These are phyloP conservation scores for Panthera tigris DNA, from an alignment of 2,113 vertebrate species.

Conservation along the genomic window DNA sequence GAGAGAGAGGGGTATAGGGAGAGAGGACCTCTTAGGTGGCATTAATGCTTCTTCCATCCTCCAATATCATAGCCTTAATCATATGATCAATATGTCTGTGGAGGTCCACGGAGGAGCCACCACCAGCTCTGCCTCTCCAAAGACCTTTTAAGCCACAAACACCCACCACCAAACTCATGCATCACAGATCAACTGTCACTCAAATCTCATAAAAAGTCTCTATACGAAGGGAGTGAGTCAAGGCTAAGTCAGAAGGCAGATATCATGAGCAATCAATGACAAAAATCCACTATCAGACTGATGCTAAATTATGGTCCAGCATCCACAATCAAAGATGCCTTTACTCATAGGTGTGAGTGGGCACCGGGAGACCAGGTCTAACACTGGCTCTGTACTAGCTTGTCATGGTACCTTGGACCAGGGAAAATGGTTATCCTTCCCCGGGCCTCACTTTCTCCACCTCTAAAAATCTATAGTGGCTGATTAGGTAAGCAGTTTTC, in stretches of 20 bases:
- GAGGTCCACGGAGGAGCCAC: not conserved
- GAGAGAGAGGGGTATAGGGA: not conserved
- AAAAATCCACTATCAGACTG: not conserved
- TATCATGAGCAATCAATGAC: not conserved
- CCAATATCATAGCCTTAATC: not conserved
- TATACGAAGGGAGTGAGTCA: not conserved
- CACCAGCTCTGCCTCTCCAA: not conserved
- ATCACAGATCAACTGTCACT: not conserved
- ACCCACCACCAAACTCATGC: not conserved
- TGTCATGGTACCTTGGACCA: not conserved
- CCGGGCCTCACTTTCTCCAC: not conserved
- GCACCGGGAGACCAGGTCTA: not conserved
- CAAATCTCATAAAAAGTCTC: not conserved
- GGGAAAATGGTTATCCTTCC: not conserved
- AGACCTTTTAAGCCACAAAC: not conserved
- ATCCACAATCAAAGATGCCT: not conserved
- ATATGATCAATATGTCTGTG: not conserved
- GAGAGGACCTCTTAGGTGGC: not conserved
- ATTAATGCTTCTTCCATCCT: not conserved
- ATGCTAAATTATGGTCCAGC: not conserved
- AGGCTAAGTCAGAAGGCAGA: not conserved
- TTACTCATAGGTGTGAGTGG: rapidly evolving
- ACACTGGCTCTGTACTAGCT: too few species aligned
- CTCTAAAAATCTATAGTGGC: not conserved
- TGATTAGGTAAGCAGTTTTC: not conserved